phyloP scores from a whole-genome alignment of 64 coral and sea anemone genomes.

The Montipora foliosa region DNA sequence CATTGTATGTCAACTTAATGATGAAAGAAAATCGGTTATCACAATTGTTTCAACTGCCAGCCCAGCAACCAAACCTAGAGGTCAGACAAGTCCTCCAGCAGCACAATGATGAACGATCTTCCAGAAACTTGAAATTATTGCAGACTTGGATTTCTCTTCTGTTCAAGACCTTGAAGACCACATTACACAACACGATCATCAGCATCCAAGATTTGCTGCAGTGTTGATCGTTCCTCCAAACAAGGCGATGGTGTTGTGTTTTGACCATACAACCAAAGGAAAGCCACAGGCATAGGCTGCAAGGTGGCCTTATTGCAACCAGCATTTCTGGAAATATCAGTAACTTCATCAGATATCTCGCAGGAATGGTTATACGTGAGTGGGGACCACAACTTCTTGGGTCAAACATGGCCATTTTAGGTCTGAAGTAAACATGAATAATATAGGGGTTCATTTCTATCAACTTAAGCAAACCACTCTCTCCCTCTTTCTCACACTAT shows the following conservation, averaged over 20 bases:
- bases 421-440: not conserved
- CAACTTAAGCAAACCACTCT: too few species aligned
- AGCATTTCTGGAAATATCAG: not conserved
- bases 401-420: slow-evolving; percentile 30
- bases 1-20: not conserved
- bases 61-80: slow-evolving; percentile 2
- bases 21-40: not conserved
- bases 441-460: too few species aligned
- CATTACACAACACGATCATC: not conserved
- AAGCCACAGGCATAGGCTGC: not conserved
- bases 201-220: slow-evolving; percentile 13
- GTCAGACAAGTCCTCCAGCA: slow-evolving; percentile 19
- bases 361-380: slow-evolving; percentile 2
- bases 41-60: not conserved
- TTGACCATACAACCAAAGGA: not conserved
- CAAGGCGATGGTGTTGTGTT: slow-evolving; percentile 40
- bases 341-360: not conserved
- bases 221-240: slow-evolving; percentile 52
- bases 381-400: not conserved
- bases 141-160: slow-evolving; percentile 28
- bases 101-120: not conserved
- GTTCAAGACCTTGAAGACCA: slow-evolving; percentile 16
- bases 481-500: too few species aligned
- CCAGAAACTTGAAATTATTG: slow-evolving; percentile 4
- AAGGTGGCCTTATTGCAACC: slow-evolving; percentile 15